Conservation (phyloP, 2,888 invertebrate species). For the Thysanoteuthis rhombus region DNA sequence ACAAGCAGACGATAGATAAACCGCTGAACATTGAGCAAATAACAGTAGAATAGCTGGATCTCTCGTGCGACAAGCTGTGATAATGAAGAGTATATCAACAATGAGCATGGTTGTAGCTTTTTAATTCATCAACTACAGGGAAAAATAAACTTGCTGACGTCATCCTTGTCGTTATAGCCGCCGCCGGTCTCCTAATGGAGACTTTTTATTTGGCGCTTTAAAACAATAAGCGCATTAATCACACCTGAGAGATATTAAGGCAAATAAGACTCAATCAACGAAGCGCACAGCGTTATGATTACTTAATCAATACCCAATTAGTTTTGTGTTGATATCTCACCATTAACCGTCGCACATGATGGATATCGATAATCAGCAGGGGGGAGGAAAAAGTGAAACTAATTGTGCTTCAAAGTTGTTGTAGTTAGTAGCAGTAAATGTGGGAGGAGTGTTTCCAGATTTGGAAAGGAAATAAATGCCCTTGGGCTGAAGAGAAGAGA, state of each 20-base stretch:
- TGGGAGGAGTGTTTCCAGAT: neutral
- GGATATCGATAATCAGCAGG: neutral
- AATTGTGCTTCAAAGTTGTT: neutral
- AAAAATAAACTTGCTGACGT: neutral
- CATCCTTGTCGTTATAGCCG: neutral
- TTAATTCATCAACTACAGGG: neutral
- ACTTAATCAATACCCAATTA: constrained; percentile 25
- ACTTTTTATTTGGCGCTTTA: neutral
- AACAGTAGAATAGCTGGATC: no score
- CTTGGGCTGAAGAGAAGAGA: neutral
- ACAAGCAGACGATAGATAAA: no score
- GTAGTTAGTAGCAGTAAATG: neutral
- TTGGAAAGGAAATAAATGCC: neutral
- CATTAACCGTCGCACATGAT: neutral
- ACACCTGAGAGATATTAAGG: neutral
- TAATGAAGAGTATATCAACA: neutral
- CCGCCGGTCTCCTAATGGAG: neutral
- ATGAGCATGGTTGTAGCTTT: neutral
- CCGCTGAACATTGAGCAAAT: no score
- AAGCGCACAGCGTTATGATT: constrained; percentile 25
- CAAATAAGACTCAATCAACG: neutral
- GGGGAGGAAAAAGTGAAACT: neutral
- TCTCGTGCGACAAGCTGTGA: no score
- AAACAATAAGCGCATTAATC: constrained; percentile 16
- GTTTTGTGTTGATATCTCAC: neutral